Percentiles rank a stretch among this genome's conserved stretches.
phyloP scores from a whole-genome alignment of 1,140 invertebrate genomes.

The Meloidogyne floridensis region DNA sequence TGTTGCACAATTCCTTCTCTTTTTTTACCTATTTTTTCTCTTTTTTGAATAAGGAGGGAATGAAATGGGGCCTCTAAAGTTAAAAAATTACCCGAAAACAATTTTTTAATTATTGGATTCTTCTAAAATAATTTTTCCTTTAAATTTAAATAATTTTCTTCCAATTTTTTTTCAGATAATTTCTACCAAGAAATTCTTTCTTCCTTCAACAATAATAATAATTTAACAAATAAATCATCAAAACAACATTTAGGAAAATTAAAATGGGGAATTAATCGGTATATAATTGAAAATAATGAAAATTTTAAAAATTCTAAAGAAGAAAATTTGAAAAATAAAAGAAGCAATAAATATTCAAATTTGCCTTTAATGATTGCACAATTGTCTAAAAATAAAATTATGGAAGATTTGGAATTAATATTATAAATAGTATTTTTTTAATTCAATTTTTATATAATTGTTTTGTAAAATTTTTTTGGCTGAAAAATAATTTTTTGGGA shows the following conservation, averaged over 20 bases:
- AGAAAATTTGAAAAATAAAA: neutral
- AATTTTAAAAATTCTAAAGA: neutral
- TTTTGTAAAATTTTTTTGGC: too few relatives aligned
- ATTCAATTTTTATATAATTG: too few relatives aligned
- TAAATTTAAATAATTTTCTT: too few relatives aligned
- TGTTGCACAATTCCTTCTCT: too few relatives aligned
- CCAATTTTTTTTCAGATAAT: neutral
- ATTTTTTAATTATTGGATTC: too few relatives aligned
- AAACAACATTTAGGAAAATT: neutral
- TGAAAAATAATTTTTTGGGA: too few relatives aligned
- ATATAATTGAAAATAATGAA: neutral
- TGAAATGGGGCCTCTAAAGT: too few relatives aligned
- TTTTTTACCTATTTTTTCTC: too few relatives aligned
- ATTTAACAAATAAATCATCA: neutral
- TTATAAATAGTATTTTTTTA: neutral
- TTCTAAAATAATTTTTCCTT: too few relatives aligned
- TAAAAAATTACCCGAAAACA: too few relatives aligned
- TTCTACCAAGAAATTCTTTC: neutral
- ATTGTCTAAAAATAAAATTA: neutral
- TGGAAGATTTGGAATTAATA: slow-evolving; percentile 7
- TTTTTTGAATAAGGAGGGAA: too few relatives aligned
- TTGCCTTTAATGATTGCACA: neutral
- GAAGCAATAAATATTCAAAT: neutral
- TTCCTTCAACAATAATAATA: neutral
- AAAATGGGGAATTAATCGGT: neutral